Conservation (phyloP, 2,797 vertebrate genomes). For the Mustela erminea region DNA sequence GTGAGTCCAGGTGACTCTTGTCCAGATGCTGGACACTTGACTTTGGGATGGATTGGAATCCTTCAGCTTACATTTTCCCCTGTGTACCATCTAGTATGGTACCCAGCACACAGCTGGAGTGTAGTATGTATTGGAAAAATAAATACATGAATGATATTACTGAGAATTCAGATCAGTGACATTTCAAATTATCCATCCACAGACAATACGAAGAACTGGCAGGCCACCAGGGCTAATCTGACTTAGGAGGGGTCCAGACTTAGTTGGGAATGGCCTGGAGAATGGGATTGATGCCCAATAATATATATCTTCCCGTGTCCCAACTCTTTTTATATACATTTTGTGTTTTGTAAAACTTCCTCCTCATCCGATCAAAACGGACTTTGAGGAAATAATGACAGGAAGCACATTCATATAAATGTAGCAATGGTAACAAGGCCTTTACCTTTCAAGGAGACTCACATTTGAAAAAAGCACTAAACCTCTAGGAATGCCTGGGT, state of each 20-base stretch:
- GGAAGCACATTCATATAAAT: neutral
- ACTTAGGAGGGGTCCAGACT: neutral
- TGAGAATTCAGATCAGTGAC: neutral
- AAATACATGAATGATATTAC: neutral
- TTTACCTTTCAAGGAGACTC: neutral
- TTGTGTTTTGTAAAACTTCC: neutral
- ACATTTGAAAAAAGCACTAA: neutral
- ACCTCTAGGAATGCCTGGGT: neutral
- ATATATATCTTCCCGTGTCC: neutral
- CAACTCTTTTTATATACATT: neutral
- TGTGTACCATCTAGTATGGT: neutral
- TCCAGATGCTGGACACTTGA: too few species aligned
- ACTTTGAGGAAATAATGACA: neutral
- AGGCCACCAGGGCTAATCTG: neutral
- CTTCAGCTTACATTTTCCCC: neutral
- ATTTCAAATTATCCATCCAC: neutral
- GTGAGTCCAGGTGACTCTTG: neutral
- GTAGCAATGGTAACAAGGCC: neutral
- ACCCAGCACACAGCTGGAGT: rapidly evolving
- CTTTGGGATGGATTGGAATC: neutral
- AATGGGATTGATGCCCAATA: neutral
- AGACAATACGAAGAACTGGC: neutral
- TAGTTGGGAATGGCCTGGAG: neutral
- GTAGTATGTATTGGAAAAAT: neutral
- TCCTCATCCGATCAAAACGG: neutral